phyloP scores from a whole-genome alignment of 92 coral and sea anemone genomes.

The Palythoa heliodiscus region DNA sequence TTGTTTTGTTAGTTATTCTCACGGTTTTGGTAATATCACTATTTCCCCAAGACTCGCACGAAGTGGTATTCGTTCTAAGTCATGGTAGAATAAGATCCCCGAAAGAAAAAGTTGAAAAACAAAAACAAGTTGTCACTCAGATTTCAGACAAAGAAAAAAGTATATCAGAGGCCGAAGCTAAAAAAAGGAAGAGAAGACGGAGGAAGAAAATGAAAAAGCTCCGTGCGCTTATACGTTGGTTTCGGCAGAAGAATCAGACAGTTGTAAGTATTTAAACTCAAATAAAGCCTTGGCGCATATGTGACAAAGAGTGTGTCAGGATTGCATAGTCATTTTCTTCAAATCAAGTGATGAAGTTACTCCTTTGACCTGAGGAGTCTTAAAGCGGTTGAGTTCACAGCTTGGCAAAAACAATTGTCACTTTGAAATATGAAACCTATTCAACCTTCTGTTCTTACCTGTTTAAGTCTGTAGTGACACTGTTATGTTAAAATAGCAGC shows the following conservation, averaged over 20 bases:
- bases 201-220: constrained; percentile 30
- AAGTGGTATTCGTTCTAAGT: constrained; percentile 70
- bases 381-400: too few relatives aligned
- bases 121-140: background rate
- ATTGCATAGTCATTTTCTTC: background rate
- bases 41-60: constrained; percentile 74
- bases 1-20: constrained; percentile 4
- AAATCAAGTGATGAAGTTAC: too few relatives aligned
- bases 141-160: background rate
- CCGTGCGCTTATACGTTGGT: constrained; percentile 51
- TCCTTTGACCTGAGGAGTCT: too few relatives aligned
- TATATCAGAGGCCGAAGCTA: constrained; percentile 20
- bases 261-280: background rate
- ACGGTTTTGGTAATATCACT: constrained; percentile 53
- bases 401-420: too few relatives aligned
- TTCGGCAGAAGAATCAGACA: constrained; percentile 3
- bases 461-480: background rate
- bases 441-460: background rate
- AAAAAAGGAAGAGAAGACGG: constrained; percentile 31
- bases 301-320: background rate
- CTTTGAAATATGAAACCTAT: too few relatives aligned
- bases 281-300: background rate
- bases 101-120: background rate
- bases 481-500: background rate
- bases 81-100: constrained; percentile 45